Conservation (phyloP, 35 echinoderm and acorn worm genomes). For the Acanthaster planci region DNA sequence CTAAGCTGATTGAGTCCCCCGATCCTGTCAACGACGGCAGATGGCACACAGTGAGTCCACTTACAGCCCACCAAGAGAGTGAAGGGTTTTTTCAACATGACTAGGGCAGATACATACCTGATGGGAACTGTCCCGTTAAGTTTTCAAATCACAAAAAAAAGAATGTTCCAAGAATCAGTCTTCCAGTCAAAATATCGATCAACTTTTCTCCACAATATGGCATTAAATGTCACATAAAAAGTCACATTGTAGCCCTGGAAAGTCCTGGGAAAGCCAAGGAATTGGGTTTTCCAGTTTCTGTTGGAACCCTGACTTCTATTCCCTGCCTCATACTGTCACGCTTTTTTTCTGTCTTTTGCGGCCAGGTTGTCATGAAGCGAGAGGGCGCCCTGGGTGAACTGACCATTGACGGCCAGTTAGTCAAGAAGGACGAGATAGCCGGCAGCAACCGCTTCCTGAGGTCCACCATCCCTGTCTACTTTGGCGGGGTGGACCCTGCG, state of each 20-base stretch:
- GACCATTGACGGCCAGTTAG: constrained; percentile 52
- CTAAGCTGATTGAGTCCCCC: constrained; percentile 25
- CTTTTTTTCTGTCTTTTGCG: background rate
- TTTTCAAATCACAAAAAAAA: no score
- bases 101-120: background rate
- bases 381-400: constrained; percentile 25
- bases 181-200: no score
- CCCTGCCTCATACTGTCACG: background rate
- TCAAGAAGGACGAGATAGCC: constrained; percentile 21
- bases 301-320: no score
- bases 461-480: constrained; percentile 49
- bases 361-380: constrained; percentile 3
- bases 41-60: constrained; percentile 77
- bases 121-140: background rate
- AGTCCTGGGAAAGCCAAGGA: no score
- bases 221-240: background rate
- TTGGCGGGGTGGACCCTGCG: constrained; percentile 54
- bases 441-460: constrained; percentile 28
- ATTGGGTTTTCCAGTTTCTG: no score
- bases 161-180: no score
- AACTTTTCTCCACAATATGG: no score
- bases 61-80: no score
- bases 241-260: no score
- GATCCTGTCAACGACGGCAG: constrained; percentile 71
- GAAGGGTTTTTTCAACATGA: background rate